phyloP scores from a whole-genome alignment of 2,888 invertebrate genomes.

The Eucera pruinosa region DNA sequence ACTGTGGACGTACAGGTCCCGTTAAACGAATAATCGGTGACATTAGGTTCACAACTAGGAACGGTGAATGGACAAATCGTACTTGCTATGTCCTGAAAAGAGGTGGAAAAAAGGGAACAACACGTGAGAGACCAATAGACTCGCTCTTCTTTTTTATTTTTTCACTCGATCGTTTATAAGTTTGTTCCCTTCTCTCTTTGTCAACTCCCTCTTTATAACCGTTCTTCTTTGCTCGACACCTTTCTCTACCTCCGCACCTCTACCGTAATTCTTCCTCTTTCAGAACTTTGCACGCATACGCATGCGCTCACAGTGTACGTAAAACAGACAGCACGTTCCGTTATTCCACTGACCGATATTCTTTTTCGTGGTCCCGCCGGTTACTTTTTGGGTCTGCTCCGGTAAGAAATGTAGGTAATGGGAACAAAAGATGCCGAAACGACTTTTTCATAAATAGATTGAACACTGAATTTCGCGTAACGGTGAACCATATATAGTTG shows the following conservation, averaged over 20 bases:
- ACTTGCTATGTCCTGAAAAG: constrained; percentile 16
- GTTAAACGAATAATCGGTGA: constrained; percentile 71
- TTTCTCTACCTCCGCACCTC: not conserved
- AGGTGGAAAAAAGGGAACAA: constrained; percentile 7
- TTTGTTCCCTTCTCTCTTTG: not conserved
- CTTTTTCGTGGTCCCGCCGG: constrained; percentile 54
- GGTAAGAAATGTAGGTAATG: constrained; percentile 60
- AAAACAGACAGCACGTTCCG: constrained; percentile 52
- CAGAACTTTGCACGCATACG: not conserved
- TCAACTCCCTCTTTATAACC: not conserved
- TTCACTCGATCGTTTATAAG: not conserved
- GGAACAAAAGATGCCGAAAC: constrained; percentile 51
- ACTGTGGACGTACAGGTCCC: constrained; percentile 58
- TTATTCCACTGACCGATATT: constrained; percentile 67
- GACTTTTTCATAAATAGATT: not conserved
- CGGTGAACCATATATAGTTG: constrained; percentile 5
- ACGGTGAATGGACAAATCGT: constrained; percentile 45
- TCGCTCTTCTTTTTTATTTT: constrained; percentile 21
- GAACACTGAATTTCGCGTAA: constrained; percentile 21
- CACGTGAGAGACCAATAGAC: not conserved
- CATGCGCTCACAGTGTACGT: not conserved
- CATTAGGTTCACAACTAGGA: constrained; percentile 54
- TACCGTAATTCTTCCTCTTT: not conserved
- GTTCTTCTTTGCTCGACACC: not conserved
- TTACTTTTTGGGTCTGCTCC: constrained; percentile 25